Conservation (phyloP, 1,140 invertebrate genomes). For the Pseudomyrmex dendroicus region DNA sequence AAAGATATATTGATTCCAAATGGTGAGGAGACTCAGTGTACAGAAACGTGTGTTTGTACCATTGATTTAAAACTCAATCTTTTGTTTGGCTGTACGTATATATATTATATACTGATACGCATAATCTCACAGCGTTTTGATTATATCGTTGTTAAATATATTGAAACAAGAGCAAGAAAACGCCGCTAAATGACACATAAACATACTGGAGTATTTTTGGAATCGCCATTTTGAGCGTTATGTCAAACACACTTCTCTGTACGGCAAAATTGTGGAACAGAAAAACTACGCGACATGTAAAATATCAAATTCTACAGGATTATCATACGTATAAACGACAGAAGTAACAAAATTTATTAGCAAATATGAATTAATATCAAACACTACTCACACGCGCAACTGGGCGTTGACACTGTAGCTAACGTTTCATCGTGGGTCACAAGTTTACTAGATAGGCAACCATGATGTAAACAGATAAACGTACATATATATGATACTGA, state of each 20-base stretch:
- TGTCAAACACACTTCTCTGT: constrained; percentile 57
- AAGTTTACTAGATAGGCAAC: neutral
- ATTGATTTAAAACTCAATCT: no score
- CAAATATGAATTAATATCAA: constrained; percentile 66
- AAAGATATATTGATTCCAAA: no score
- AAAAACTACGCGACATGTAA: neutral
- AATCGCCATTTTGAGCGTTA: constrained; percentile 79
- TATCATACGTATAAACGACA: neutral
- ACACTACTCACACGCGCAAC: constrained; percentile 77
- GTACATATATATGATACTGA: neutral
- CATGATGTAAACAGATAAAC: neutral
- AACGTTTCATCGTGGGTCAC: constrained; percentile 67
- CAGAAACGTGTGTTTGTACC: no score
- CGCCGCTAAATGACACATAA: constrained; percentile 33
- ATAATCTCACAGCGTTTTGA: neutral
- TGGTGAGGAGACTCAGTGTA: no score
- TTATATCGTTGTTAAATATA: neutral
- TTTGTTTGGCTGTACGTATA: no score
- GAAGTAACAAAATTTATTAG: neutral
- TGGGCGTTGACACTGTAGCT: constrained; percentile 78
- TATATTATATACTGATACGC: neutral
- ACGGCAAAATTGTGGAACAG: neutral
- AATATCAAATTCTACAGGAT: neutral
- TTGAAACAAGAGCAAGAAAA: neutral
- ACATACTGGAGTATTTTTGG: constrained; percentile 74